Evolutionary conservation across 2,113 vertebrate species (phyloP), one percentile per base, ranked within the genome.

Genomic region (Phaethon lepturus): DNA sequence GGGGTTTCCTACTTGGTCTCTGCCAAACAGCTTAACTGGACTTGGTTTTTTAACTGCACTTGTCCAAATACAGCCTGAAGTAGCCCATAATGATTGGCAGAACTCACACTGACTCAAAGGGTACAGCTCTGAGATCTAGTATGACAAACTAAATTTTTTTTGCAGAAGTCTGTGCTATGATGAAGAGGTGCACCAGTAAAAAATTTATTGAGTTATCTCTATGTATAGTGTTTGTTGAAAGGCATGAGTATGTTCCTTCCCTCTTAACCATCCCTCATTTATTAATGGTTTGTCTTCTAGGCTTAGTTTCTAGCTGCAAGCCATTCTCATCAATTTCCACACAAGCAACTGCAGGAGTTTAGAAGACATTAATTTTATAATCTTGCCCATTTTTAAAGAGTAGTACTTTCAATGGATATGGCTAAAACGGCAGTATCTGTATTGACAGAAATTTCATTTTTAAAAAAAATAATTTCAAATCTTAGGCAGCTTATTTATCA

Each of bases 401-500:
- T 12, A 52, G 28, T 26, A 17, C 3, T 92, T 89, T 49, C 38
- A 59, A 20, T 10, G 19, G 26, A 35, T 25, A 84, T 13, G 25
- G 71, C 13, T 68, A 74, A 93, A 87, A 68, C 52, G 60, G 31
- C 42, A 58, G 25, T 13, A 19, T 31, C 35, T 56, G 5, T 68
- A 68, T 60, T 64, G 58, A 90, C 35, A 87, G 19, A 88, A 82
- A 68, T 47, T 17, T 23, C 38, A 24, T 26, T 63, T 40, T 14
- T 13, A 60, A 24, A 52, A 60, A 47, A 29, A 58, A 18, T 72
- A 2, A 7, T 90, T 82, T 90, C n/a, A 75, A 40, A n/a, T 44
- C 71, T 49, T 26, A 62, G 56, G 47, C 63, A 72, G 42, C 72
- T 92, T 93, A 92, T 91, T 96, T 89, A 80, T 85, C 74, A 93